Evolutionary conservation across 2,113 vertebrate genomes (phyloP), one percentile per base, ranked within the genome.

Genomic region (Erpornis zantholeuca): DNA sequence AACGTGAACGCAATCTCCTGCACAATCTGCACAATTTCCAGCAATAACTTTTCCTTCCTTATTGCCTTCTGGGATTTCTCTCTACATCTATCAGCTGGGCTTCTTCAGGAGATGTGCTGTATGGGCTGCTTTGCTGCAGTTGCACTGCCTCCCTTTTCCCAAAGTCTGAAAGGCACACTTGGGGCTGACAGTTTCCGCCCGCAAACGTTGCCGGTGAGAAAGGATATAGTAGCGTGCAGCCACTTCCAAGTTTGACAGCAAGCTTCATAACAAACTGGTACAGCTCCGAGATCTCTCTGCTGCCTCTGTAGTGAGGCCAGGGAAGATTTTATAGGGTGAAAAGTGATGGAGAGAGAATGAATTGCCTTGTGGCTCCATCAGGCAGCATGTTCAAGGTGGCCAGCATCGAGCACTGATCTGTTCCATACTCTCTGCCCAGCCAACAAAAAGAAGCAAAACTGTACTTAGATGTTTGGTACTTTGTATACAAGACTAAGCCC

Each of bases 231-330:
- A 79, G 91, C 52, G 90, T 80, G 42, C 35, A 65, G 29, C 63
- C 50, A 12, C 82, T 88, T 78, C 84, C 85, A 90, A 90, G 45
- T 95, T 76, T 91, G 91, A 88, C 91, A 80, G 91, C 66, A 79
- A 85, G 71, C 63, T 92, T 94, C 82, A 23, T 70, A 91, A 77
- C 78, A 92, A 85, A 80, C 16, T 45, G 75, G 63, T 86, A 54
- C 54, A 69, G 59, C 45, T 40, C 78, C 0, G 38, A 76, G 35
- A 59, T 94, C 63, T 91, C 71, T 61, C 38, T 0, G 0, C 59
- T 57, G n/a, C 81, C 82, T 84, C 70, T 76, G 47, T 69, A 28
- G 49, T 25, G 65, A 90, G 20, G 40, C 61, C 36, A 45, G 53
- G 73, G 73, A 76, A 76, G 83, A 61, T 56, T 90, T 92, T 94